Base-by-base conservation (phyloP, 2,888 invertebrate genomes). In the Desoria tigrina region DNA sequence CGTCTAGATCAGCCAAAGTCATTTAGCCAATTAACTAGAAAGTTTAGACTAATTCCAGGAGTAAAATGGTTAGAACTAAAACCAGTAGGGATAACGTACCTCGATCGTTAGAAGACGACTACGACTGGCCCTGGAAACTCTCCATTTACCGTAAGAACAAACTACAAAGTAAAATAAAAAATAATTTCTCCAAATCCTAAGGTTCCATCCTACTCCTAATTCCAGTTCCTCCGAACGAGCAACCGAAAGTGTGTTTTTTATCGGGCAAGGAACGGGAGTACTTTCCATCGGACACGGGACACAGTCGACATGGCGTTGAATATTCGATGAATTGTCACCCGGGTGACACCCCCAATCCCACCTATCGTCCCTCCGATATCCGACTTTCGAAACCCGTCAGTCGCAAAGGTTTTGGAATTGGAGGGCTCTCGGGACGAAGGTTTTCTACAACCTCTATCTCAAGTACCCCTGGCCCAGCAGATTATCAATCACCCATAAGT, bases 351-450 rank as follows among this genome's bases (percentile, higher is more conserved):
- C 57, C 57, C 24, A 57, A 37, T 37, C 57, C 57, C 6, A 28
- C 6, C 9, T 57, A 57, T n/a, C 18, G 3, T 42, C 57, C 57
- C 3, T 42, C 39, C 6, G 23, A 39, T 2, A 37, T 39, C 23
- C 4, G 7, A 42, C 42, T 57, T 14, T 11, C 3, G 42, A 57
- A 57, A 23, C 68, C 68, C 4, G 56, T 68, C 9, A 68, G 68
- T 24, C 16, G 9, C 2, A 3, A 54, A 28, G 68, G 68, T 1
- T 68, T 65, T 62, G 65, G 68, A 27, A 68, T 68, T 26, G 68
- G 68, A 7, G 68, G 68, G 42, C 21, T 68, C 9, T 55, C 23
- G 0, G 57, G 45, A 9, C 42, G 45, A 16, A 39, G 67, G 6
- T 67, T 67, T 61, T n/a, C 61, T 1, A 50, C n/a, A n/a, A n/a